Percentiles rank a stretch among this genome's conserved stretches.
phyloP scores from a whole-genome alignment of 2,888 invertebrate genomes.

The Nipponacmea schrenckii region DNA sequence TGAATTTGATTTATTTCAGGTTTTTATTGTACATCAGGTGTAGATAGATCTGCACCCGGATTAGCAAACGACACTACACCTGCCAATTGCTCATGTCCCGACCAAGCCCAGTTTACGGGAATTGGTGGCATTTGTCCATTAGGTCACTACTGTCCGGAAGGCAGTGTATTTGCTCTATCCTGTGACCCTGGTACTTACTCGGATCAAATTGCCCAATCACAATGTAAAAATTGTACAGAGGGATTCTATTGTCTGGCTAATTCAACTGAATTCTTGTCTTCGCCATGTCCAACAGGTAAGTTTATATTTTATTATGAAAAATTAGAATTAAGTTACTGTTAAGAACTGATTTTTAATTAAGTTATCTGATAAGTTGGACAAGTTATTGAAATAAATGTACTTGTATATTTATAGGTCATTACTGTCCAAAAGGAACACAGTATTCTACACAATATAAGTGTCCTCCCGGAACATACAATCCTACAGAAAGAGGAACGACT shows the following conservation, averaged over 20 bases:
- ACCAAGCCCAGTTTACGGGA: constrained; percentile 50
- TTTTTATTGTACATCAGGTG: constrained; percentile 62
- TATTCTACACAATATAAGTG: constrained; percentile 55
- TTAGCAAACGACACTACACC: constrained; percentile 39
- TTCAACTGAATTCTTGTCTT: constrained; percentile 39
- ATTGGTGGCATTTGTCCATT: constrained; percentile 59
- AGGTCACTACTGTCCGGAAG: constrained; percentile 57
- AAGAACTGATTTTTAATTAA: no score
- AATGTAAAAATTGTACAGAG: constrained; percentile 42
- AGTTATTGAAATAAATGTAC: not conserved
- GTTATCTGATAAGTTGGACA: not conserved
- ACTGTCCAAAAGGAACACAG: constrained; percentile 59
- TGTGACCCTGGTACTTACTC: constrained; percentile 48
- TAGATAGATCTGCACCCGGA: constrained; percentile 56
- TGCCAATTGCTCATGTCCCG: constrained; percentile 48
- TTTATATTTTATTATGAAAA: not conserved
- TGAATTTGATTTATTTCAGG: constrained; percentile 46
- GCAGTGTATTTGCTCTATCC: constrained; percentile 36
- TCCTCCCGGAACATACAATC: constrained; percentile 60
- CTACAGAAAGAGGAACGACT: constrained; percentile 37
- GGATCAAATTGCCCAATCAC: constrained; percentile 37
- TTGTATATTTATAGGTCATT: constrained; percentile 48
- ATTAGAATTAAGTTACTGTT: no score
- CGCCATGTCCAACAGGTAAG: constrained; percentile 45
- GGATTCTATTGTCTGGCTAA: constrained; percentile 51